Percentiles rank a stretch among this genome's conserved stretches.
Conservation (phyloP, 2,797 vertebrate genomes). For the Lates japonicus region DNA sequence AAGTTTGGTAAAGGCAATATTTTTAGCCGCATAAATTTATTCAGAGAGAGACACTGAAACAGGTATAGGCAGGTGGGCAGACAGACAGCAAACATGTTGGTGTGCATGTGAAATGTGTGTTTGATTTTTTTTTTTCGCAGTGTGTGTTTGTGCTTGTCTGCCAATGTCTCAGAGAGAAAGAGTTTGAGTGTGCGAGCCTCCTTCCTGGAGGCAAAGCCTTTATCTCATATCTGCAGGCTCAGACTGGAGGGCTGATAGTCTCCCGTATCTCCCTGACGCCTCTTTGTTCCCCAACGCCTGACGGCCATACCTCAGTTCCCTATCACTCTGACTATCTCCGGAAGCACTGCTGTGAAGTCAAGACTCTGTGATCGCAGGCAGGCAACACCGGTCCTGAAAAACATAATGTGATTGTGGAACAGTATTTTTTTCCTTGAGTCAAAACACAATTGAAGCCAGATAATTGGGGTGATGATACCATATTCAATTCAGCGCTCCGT, state of each 20-base stretch:
- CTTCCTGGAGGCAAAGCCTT: conserved; percentile 72
- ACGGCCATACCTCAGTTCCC: conserved; percentile 66
- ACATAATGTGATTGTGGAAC: conserved; percentile 36
- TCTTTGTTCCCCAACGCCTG: conserved; percentile 84
- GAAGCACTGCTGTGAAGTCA: conserved; percentile 69
- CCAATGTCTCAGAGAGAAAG: conserved; percentile 45
- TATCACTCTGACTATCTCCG: conserved; percentile 74
- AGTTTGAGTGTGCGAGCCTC: conserved; percentile 54
- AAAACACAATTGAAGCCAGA: conserved; percentile 49
- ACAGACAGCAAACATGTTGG: conserved; percentile 32
- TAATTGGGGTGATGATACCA: conserved; percentile 56
- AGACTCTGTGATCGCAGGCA: conserved; percentile 61
- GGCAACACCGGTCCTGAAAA: conserved; percentile 53
- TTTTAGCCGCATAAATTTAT: conserved; percentile 14
- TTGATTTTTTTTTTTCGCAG: conserved; percentile 12
- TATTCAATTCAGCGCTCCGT: conserved; percentile 24
- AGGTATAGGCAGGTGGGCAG: conserved; percentile 28
- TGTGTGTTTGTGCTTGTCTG: conserved; percentile 55
- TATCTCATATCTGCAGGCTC: conserved; percentile 84
- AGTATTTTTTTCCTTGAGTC: conserved; percentile 36
- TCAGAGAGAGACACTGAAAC: conserved; percentile 18
- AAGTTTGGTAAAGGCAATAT: conserved; percentile 5
- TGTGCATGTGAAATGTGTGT: conserved; percentile 34
- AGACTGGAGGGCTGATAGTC: conserved; percentile 78
- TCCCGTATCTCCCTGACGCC: conserved; percentile 76